Percentiles rank a stretch among this genome's conserved stretches.
These are phyloP conservation scores for Clarias gariepinus DNA, from an alignment of 2,113 vertebrate genomes.

Conservation along the genomic window DNA sequence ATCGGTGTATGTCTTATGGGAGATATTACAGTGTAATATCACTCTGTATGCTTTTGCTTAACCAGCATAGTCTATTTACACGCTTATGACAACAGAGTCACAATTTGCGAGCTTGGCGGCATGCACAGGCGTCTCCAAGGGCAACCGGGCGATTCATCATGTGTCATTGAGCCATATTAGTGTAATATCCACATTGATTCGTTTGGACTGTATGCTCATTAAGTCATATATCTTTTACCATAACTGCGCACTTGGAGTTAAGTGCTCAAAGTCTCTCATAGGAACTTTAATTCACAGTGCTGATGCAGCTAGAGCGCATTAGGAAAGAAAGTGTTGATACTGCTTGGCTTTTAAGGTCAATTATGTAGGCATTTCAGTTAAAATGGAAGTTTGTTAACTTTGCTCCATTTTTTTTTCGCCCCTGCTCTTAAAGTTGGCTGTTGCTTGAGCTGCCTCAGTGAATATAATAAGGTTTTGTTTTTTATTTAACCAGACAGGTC, in stretches of 20 bases:
- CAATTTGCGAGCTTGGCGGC: slow-evolving; percentile 33
- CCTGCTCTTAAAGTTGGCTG: neutral
- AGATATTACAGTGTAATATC: slow-evolving; percentile 2
- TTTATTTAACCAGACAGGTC: neutral
- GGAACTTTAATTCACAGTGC: slow-evolving; percentile 31
- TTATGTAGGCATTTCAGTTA: slow-evolving; percentile 2
- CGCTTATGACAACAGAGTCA: slow-evolving; percentile 35
- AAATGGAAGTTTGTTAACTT: slow-evolving; percentile 14
- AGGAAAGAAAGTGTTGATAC: slow-evolving; percentile 5
- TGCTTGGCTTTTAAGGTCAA: slow-evolving; percentile 33
- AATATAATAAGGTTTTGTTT: neutral
- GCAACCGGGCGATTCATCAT: slow-evolving; percentile 43
- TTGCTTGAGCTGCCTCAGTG: neutral
- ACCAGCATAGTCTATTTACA: slow-evolving; percentile 18
- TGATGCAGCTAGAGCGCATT: slow-evolving; percentile 17
- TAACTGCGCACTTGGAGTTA: slow-evolving; percentile 15
- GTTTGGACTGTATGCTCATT: slow-evolving; percentile 29
- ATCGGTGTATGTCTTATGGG: neutral
- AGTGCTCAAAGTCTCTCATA: slow-evolving; percentile 18
- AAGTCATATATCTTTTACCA: slow-evolving; percentile 39
- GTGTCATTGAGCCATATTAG: slow-evolving; percentile 41
- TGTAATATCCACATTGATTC: slow-evolving; percentile 51
- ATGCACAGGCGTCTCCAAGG: slow-evolving; percentile 37
- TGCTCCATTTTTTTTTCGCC: neutral
- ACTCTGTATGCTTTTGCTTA: slow-evolving; percentile 6